phyloP scores from a whole-genome alignment of 2,113 vertebrate species.

The Vanacampus margaritifer region DNA sequence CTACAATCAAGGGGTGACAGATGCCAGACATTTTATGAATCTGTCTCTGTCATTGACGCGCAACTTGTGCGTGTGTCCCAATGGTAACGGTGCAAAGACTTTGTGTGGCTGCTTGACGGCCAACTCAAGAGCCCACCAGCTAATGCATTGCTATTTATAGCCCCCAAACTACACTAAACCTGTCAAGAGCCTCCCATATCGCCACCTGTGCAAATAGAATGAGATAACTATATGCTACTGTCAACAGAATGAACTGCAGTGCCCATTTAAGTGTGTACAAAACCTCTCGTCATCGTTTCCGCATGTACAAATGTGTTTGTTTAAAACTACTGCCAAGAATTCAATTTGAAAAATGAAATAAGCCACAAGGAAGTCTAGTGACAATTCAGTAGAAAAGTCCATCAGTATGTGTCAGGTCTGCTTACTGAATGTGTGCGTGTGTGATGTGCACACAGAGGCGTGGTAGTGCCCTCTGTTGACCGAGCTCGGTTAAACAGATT shows the following conservation, averaged over 20 bases:
- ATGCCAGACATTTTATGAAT: conserved; percentile 19
- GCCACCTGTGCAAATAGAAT: conserved; percentile 41
- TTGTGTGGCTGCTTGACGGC: conserved; percentile 12
- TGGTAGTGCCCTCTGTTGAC: conserved; percentile 64
- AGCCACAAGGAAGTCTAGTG: conserved; percentile 30
- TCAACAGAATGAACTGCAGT: conserved; percentile 18
- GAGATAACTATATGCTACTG: conserved; percentile 14
- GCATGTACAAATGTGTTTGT: not conserved
- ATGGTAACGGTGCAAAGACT: conserved; percentile 39
- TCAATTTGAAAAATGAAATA: conserved; percentile 23
- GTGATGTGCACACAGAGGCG: conserved; percentile 26
- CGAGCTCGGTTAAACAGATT: conserved; percentile 7
- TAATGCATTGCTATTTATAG: conserved; percentile 59
- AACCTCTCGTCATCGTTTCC: not conserved
- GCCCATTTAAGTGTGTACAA: conserved; percentile 12
- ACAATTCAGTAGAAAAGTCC: conserved; percentile 7
- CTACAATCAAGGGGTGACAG: conserved; percentile 15
- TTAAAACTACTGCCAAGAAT: conserved; percentile 15
- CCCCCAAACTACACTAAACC: conserved; percentile 32
- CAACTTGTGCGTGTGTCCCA: conserved; percentile 22
- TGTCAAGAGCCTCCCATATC: conserved; percentile 27
- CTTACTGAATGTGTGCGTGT: not conserved
- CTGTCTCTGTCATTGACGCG: not conserved
- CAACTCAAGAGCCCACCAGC: conserved; percentile 32
- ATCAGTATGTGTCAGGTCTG: conserved; percentile 4